phyloP scores from a whole-genome alignment of 2,888 invertebrate genomes.

The Eupithecia abbreviata region DNA sequence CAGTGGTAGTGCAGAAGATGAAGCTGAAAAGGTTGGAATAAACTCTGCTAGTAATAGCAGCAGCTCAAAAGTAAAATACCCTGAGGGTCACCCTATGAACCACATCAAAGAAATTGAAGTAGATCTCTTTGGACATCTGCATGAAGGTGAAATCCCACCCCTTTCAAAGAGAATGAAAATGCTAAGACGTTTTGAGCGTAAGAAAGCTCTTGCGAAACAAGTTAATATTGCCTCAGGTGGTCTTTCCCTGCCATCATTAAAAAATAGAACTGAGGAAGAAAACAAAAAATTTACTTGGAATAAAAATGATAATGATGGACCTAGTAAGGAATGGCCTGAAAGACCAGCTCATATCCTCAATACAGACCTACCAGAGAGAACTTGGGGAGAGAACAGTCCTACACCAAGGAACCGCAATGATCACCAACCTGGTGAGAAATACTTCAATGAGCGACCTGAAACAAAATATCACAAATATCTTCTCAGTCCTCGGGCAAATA shows the following conservation, averaged over 20 bases:
- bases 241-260: conserved; percentile 42
- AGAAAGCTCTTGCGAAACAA: conserved; percentile 60
- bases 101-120: conserved; percentile 77
- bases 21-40: conserved; percentile 19
- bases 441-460: conserved; percentile 36
- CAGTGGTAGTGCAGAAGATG: conserved; percentile 48
- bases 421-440: conserved; percentile 19
- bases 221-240: conserved; percentile 32
- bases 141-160: conserved; percentile 65
- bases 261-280: conserved; percentile 44
- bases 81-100: conserved; percentile 81
- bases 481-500: neutral
- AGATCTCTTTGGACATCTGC: conserved; percentile 75
- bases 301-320: neutral
- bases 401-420: conserved; percentile 22
- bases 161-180: conserved; percentile 76
- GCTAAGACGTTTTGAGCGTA: conserved; percentile 74
- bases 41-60: neutral
- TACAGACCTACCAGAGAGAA: conserved; percentile 5
- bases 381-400: conserved; percentile 5
- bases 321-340: neutral
- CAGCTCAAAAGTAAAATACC: conserved; percentile 48
- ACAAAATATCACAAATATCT: neutral
- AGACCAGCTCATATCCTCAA: conserved; percentile 10
- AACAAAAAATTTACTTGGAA: conserved; percentile 2